Conservation (phyloP, 2,113 vertebrate species). For the Erythrocercus mccallii region DNA sequence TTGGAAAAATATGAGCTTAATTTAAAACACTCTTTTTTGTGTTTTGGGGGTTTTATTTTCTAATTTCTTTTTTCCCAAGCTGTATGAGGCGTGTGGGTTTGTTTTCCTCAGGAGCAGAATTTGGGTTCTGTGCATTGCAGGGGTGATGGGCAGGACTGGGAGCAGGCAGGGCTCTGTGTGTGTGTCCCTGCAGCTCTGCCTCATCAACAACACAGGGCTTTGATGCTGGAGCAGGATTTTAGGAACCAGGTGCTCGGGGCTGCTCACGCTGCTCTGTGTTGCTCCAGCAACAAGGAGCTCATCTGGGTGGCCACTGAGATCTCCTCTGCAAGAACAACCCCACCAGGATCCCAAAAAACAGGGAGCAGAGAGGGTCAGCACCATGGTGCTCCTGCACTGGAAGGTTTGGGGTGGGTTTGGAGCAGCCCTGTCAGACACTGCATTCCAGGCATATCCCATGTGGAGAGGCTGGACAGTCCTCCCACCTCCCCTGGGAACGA, state of each 20-base stretch:
- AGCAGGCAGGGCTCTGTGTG: background rate
- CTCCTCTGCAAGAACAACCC: background rate
- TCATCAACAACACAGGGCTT: background rate
- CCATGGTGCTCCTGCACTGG: accelerated
- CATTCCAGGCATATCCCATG: accelerated
- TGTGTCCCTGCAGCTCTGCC: background rate
- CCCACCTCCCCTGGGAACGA: accelerated
- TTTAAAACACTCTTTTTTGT: background rate
- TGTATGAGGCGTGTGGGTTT: background rate
- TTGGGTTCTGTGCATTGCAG: background rate
- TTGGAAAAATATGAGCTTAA: background rate
- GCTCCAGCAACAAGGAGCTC: conserved; percentile 25
- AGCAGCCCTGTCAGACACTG: background rate
- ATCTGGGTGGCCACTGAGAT: background rate
- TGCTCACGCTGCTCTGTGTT: background rate
- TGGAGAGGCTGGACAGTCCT: background rate
- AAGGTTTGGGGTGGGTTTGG: background rate
- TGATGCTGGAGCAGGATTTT: background rate
- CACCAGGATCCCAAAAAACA: accelerated
- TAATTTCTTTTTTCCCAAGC: background rate
- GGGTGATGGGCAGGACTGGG: background rate
- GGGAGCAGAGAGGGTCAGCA: background rate
- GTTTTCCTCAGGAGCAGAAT: background rate
- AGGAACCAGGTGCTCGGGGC: background rate
- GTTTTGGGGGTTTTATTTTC: background rate